Conservation (phyloP, 2,888 invertebrate genomes). For the Sarcophaga carnaria region DNA sequence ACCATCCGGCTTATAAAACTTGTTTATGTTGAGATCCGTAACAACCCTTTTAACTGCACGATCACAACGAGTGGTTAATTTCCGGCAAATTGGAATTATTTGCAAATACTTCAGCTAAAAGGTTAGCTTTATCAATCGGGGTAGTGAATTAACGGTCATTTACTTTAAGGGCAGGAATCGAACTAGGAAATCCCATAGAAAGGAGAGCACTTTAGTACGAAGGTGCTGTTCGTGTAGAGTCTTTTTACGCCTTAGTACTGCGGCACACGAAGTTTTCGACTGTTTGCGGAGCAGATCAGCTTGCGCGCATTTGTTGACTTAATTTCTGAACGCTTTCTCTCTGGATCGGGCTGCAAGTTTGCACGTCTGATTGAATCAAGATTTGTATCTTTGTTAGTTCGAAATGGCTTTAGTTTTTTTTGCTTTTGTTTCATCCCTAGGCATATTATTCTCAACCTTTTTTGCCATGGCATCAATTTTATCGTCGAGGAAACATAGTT, state of each 20-base stretch:
- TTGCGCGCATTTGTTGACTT: no score
- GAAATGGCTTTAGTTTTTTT: no score
- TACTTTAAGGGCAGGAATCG: constrained; percentile 7
- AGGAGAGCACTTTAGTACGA: background rate
- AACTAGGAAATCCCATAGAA: background rate
- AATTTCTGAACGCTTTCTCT: no score
- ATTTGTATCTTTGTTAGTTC: background rate
- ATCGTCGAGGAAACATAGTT: background rate
- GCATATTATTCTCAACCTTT: background rate
- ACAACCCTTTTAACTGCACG: constrained; percentile 10
- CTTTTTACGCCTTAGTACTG: background rate
- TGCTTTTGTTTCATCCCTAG: background rate
- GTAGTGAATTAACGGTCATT: constrained; percentile 8
- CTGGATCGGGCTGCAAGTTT: no score
- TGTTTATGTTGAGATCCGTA: background rate
- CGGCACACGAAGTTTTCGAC: no score
- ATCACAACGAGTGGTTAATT: background rate
- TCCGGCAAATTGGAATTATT: no score
- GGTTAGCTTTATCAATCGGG: no score
- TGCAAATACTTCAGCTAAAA: no score
- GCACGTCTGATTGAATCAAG: background rate
- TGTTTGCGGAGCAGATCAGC: no score
- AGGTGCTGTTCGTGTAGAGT: background rate
- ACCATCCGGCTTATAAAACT: background rate
- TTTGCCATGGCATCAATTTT: background rate